Evolutionary conservation across 2,113 vertebrate species (phyloP).

Genomic region (Poeciliopsis retropinna): DNA sequence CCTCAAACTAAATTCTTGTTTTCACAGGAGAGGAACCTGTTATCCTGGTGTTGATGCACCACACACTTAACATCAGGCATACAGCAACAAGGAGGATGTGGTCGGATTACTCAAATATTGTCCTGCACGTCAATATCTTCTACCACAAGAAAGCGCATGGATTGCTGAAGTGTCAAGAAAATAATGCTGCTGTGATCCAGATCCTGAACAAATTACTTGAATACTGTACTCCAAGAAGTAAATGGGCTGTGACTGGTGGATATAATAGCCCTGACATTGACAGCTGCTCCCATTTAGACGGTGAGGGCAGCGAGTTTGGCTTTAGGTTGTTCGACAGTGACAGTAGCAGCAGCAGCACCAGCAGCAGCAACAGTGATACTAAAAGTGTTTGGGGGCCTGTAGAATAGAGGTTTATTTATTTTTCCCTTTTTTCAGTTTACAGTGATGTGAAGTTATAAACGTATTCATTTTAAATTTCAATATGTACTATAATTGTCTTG

Average conservation of each 20-base stretch:
- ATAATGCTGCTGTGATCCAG: neutral
- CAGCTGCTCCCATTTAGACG: neutral
- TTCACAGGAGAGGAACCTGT: conserved; percentile 41
- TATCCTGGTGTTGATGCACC: conserved; percentile 66
- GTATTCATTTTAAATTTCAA: neutral
- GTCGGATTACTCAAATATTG: accelerated
- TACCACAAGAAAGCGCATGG: conserved; percentile 35
- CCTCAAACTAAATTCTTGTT: neutral
- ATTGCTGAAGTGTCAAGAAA: conserved; percentile 32
- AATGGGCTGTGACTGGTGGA: neutral
- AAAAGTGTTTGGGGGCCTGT: conserved; percentile 14
- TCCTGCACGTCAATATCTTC: conserved; percentile 28
- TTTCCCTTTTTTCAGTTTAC: neutral
- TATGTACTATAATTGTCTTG: neutral
- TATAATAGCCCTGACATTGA: neutral
- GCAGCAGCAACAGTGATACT: neutral
- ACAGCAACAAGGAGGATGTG: accelerated
- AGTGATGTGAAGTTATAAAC: no score
- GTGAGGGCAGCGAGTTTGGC: neutral
- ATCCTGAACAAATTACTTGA: neutral
- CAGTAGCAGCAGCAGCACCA: conserved; percentile 13
- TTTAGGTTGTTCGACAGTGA: conserved; percentile 7
- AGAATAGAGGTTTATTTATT: neutral
- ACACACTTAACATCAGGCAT: accelerated
- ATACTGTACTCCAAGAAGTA: neutral